A percentile compares a stretch with the other conserved stretches of the same genome.
Conservation (phyloP, 2,113 vertebrate species). For the Laterallus jamaicensis region DNA sequence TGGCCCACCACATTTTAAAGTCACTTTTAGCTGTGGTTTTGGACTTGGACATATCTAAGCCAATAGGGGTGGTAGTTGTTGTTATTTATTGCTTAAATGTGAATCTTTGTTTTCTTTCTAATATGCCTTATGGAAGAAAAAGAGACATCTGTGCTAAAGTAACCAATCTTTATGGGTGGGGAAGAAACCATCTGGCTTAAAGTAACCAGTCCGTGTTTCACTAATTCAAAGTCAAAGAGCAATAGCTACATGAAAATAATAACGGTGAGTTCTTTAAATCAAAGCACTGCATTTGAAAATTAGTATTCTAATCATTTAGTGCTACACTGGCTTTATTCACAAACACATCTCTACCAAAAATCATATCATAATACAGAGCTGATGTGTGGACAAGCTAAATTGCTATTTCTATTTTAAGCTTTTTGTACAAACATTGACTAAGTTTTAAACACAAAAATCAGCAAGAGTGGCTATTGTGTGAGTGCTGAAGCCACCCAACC, state of each 20-base stretch:
- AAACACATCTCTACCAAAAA: constrained; percentile 30
- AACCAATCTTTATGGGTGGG: constrained; percentile 34
- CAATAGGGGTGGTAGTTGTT: constrained; percentile 33
- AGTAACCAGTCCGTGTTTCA: not conserved
- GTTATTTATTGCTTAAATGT: constrained; percentile 65
- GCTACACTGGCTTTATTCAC: constrained; percentile 29
- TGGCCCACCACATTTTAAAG: constrained; percentile 36
- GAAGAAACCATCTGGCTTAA: constrained; percentile 25
- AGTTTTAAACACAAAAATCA: not conserved
- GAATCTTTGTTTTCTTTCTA: constrained; percentile 55
- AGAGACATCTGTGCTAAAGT: constrained; percentile 48
- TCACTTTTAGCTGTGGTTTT: constrained; percentile 51
- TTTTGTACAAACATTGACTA: not conserved
- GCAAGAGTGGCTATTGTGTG: not conserved
- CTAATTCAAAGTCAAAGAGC: constrained; percentile 17
- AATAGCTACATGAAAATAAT: constrained; percentile 20
- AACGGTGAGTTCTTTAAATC: constrained; percentile 41
- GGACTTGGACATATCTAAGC: constrained; percentile 43
- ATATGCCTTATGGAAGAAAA: constrained; percentile 31
- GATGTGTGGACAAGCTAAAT: constrained; percentile 16
- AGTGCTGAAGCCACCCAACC: not conserved
- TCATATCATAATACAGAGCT: constrained; percentile 50
- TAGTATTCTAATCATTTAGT: constrained; percentile 23
- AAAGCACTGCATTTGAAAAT: constrained; percentile 27
- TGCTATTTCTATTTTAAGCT: constrained; percentile 24